Base-by-base conservation (phyloP, 2,888 invertebrate species). In the Macrophya alboannulata region DNA sequence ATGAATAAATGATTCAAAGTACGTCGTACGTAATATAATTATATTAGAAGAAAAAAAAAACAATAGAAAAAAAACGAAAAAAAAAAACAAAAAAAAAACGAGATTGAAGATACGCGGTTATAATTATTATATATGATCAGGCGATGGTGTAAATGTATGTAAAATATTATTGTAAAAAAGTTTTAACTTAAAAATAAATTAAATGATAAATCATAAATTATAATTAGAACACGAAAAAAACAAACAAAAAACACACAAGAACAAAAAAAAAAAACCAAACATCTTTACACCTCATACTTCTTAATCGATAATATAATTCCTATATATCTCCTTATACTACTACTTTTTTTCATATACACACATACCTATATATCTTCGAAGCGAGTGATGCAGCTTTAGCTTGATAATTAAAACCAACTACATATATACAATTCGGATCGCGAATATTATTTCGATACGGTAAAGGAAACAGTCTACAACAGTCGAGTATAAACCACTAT, bases 161-260 rank as follows among this genome's bases (percentile, higher is more conserved):
- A 93, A 93, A 90, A 93, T 93, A 93, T 91, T 91, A 93, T 93
- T 93, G 93, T 93, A 93, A 93, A 93, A 93, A 93, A 91, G 92
- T 93, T 93, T 93, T 93, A 93, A 93, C 92, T 93, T 93, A 93
- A 93, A 31, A 93, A 93, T 93, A 93, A 93, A 93, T 93, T 93
- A 93, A 93, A 93, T 92, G 91, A 93, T 93, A 93, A 92, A 93
- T 92, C 90, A 90, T 87, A 77, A 48, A 51, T 2, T 10, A 31
- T 76, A 48, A 31, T 31, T 31, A 31, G 31, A 31, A 31, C 31
- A 31, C 31, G 3, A 31, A 31, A 31, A 31, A 31, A 31, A 31
- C 1, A 31, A 31, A 31, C 31, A 31, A 1, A 31, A 31, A 31
- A 31, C 31, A 31, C 31, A 31, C 1, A 31, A 31, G 31, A 31